Evolutionary conservation across 2,797 vertebrate genomes (phyloP).

Genomic region (Phrynocephalus vlangalii): DNA sequence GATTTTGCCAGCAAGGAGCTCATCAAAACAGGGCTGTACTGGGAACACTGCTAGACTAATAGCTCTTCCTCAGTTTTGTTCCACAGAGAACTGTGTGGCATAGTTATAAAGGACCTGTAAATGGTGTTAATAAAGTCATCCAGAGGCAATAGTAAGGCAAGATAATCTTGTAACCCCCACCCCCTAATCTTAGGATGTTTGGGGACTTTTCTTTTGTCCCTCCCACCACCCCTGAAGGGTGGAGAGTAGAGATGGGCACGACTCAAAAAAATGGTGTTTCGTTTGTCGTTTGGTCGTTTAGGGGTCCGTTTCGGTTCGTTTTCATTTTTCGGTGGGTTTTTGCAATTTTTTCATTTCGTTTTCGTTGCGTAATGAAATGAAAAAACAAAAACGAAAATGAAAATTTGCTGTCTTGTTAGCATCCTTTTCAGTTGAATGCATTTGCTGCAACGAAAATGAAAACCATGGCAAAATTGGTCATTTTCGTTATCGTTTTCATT

Average conservation of each 20-base stretch:
- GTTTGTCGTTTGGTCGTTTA: no score
- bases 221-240: conserved; percentile 34
- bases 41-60: conserved; percentile 66
- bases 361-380: no score
- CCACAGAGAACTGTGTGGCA: conserved; percentile 18
- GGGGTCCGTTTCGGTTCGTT: no score
- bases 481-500: no score
- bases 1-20: conserved; percentile 62
- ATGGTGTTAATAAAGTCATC: conserved; percentile 70
- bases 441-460: no score
- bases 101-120: conserved; percentile 66
- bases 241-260: conserved; percentile 56
- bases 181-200: conserved; percentile 29
- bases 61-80: conserved; percentile 56
- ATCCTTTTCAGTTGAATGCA: no score
- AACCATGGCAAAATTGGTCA: no score
- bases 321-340: no score
- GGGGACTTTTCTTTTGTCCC: background rate
- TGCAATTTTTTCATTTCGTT: no score
- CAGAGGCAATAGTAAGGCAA: conserved; percentile 62
- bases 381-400: no score
- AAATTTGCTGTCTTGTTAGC: no score
- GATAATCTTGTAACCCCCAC: conserved; percentile 66
- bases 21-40: conserved; percentile 57
- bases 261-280: no score